phyloP scores from a whole-genome alignment of 2,888 invertebrate species.

The Nebria brevicollis region DNA sequence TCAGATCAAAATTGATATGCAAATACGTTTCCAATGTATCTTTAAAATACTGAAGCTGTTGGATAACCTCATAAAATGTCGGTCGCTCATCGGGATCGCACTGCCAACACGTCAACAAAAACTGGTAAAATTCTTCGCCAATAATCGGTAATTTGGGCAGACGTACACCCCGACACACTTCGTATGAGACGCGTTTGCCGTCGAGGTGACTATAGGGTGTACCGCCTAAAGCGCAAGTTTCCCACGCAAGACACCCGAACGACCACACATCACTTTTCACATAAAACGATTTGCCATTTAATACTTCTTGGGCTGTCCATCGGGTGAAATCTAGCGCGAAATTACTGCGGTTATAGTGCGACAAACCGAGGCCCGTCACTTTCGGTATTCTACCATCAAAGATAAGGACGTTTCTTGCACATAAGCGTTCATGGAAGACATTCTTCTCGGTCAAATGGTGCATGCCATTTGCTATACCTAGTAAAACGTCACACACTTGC shows the following conservation, averaged over 20 bases:
- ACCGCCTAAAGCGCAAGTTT: slow-evolving; percentile 79
- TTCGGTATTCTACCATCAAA: slow-evolving; percentile 75
- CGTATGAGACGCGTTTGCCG: slow-evolving; percentile 73
- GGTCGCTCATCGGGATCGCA: slow-evolving; percentile 83
- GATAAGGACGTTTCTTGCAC: slow-evolving; percentile 77
- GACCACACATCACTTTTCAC: slow-evolving; percentile 85
- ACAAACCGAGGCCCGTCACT: slow-evolving; percentile 79
- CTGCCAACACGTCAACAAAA: slow-evolving; percentile 87
- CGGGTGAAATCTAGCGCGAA: slow-evolving; percentile 78
- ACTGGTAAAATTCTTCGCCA: slow-evolving; percentile 82
- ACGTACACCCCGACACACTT: slow-evolving; percentile 76
- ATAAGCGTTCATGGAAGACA: slow-evolving; percentile 74
- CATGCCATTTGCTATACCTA: slow-evolving; percentile 78
- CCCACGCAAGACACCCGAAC: slow-evolving; percentile 85
- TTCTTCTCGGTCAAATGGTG: slow-evolving; percentile 66
- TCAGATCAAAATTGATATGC: slow-evolving; percentile 57
- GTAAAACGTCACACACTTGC: slow-evolving; percentile 71
- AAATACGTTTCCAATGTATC: slow-evolving; percentile 53
- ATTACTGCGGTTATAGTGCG: slow-evolving; percentile 72
- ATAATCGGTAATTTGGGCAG: slow-evolving; percentile 80
- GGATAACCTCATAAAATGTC: slow-evolving; percentile 70
- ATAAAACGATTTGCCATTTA: slow-evolving; percentile 75
- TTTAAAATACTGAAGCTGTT: slow-evolving; percentile 51
- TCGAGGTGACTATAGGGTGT: slow-evolving; percentile 78
- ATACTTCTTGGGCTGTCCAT: slow-evolving; percentile 83